A percentile compares a stretch with the other conserved stretches of the same genome.
These are phyloP conservation scores for Drosophila rhopaloa DNA, from an alignment of 1,140 invertebrate species.

Conservation along the genomic window DNA sequence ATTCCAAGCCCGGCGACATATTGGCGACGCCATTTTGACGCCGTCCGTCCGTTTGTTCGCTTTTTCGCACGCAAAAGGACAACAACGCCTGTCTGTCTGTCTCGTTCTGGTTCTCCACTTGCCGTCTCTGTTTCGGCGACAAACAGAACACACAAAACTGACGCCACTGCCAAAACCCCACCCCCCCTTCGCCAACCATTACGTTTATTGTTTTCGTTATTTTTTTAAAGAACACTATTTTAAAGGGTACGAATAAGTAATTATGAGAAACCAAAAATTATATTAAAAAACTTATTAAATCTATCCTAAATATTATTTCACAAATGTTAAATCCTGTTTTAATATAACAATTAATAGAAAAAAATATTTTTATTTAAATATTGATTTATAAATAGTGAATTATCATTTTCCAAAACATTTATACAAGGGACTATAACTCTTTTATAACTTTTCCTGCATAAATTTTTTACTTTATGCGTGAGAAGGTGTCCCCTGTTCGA, in stretches of 20 bases:
- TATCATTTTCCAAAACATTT: too few species aligned
- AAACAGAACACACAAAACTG: conserved; percentile 45
- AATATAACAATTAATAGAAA: too few species aligned
- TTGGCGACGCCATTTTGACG: conserved; percentile 81
- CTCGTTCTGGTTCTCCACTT: conserved; percentile 5
- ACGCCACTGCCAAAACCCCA: conserved; percentile 26
- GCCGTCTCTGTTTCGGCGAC: conserved; percentile 33
- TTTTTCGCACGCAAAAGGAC: conserved; percentile 37
- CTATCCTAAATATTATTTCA: too few species aligned
- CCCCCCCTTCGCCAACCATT: background rate
- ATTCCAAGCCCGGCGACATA: conserved; percentile 71
- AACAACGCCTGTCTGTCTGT: conserved; percentile 22
- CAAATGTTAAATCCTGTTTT: too few species aligned
- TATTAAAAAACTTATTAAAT: too few species aligned
- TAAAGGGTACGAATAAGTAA: background rate
- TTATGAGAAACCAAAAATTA: too few species aligned
- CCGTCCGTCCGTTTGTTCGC: conserved; percentile 26
- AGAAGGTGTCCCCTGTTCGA: background rate
- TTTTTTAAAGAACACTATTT: background rate
- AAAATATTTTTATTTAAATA: too few species aligned
- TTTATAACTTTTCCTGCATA: background rate
- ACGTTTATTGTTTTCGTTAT: background rate
- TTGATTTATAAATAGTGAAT: too few species aligned
- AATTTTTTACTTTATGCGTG: background rate
- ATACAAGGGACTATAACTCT: too few species aligned